These are phyloP conservation scores for Cyanoderma ruficeps DNA, from an alignment of 2,113 vertebrate genomes.

Conservation along the genomic window DNA sequence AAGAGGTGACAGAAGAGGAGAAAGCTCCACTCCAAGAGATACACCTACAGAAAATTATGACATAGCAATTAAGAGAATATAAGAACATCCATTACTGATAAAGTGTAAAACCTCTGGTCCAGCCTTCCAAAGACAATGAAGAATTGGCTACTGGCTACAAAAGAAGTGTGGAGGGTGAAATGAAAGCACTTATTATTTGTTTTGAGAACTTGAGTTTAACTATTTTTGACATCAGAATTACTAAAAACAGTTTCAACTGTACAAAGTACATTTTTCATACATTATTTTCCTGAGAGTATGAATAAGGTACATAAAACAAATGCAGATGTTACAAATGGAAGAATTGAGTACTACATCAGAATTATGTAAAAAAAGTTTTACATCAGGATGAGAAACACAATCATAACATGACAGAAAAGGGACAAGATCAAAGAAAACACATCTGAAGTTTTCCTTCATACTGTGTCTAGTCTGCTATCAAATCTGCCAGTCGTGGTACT, in stretches of 20 bases:
- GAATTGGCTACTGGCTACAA: constrained; percentile 1
- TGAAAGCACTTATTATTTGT: not conserved
- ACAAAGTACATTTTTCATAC: not conserved
- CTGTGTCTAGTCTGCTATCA: not conserved
- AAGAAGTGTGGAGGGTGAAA: constrained; percentile 19
- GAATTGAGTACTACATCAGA: not conserved
- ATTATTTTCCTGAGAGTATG: not conserved
- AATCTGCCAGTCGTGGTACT: not conserved
- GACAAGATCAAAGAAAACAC: not conserved
- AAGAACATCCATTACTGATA: constrained; percentile 10
- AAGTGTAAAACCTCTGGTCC: constrained; percentile 18
- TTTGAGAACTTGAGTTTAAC: not conserved
- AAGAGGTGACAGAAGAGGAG: not conserved
- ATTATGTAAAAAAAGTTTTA: not conserved
- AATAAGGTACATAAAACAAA: not conserved
- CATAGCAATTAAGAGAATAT: constrained; percentile 3
- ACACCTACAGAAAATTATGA: constrained; percentile 34
- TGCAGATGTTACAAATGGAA: not conserved
- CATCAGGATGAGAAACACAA: not conserved
- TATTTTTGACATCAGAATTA: not conserved
- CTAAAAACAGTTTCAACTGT: not conserved
- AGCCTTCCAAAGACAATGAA: constrained; percentile 18
- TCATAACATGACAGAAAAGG: not conserved
- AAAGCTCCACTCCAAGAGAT: not conserved
- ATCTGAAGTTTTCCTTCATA: not conserved